These are phyloP conservation scores for Proales similis DNA, from an alignment of 1,140 invertebrate species.

Conservation along the genomic window DNA sequence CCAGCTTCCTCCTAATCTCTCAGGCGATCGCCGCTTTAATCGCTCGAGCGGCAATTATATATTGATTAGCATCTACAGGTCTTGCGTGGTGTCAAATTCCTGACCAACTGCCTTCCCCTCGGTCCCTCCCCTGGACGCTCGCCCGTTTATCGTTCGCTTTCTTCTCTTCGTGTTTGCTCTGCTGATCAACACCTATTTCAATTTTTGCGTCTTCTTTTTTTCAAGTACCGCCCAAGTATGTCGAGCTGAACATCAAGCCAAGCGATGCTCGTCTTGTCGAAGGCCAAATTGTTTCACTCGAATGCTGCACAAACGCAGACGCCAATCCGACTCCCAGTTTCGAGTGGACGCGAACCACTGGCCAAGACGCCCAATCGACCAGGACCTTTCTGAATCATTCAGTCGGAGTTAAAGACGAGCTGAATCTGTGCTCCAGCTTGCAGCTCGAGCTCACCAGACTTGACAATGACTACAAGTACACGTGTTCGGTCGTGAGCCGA, in stretches of 20 bases:
- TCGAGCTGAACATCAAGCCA: neutral
- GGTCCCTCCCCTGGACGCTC: too few relatives aligned
- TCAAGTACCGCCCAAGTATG: conserved; percentile 32
- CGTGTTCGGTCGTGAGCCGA: conserved; percentile 27
- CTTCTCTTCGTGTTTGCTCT: too few relatives aligned
- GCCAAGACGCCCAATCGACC: neutral
- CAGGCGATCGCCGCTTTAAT: too few relatives aligned
- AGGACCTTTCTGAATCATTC: conserved; percentile 8
- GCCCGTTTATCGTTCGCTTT: too few relatives aligned
- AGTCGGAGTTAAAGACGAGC: neutral
- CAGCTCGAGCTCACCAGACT: conserved; percentile 3
- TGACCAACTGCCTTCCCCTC: too few relatives aligned
- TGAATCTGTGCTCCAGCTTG: neutral
- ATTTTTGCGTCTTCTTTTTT: conserved; percentile 34
- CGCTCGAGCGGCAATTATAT: too few relatives aligned
- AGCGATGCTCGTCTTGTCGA: neutral
- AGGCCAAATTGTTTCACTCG: neutral
- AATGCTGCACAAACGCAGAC: conserved; percentile 30
- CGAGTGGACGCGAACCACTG: conserved; percentile 10
- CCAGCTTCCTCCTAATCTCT: too few relatives aligned
- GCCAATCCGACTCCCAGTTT: conserved; percentile 3
- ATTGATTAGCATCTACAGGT: too few relatives aligned
- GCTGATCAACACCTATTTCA: too few relatives aligned
- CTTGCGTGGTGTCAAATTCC: too few relatives aligned
- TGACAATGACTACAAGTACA: conserved; percentile 28